These are phyloP conservation scores for Eriocheir sinensis DNA, from an alignment of 1,140 invertebrate species.

Conservation along the genomic window DNA sequence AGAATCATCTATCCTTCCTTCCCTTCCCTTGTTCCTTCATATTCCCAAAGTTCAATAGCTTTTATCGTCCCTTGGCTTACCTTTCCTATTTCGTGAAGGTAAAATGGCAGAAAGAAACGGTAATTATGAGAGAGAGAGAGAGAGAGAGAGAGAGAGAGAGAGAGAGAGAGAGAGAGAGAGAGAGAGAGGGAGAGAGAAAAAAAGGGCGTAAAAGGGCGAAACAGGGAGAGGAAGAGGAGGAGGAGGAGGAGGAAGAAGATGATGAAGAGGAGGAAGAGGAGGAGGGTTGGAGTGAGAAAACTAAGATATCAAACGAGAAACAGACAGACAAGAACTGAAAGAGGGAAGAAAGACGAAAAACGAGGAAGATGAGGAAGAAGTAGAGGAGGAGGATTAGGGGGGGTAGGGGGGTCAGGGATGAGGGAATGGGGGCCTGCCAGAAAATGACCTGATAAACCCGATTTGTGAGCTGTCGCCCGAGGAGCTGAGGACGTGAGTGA, in stretches of 20 bases:
- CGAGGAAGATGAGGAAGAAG: conserved; percentile 18
- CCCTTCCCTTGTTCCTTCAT: neutral
- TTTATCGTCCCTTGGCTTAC: conserved; percentile 10
- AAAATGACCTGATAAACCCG: conserved; percentile 62
- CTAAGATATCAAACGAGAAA: neutral
- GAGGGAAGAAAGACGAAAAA: neutral
- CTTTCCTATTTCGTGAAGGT: conserved; percentile 23
- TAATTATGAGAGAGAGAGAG: conserved; percentile 3
- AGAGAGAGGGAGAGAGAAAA: neutral
- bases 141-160: conserved; percentile 1
- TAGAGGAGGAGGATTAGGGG: neutral
- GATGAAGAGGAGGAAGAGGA: neutral
- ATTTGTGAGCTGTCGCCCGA: conserved; percentile 31
- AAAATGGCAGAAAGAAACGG: neutral
- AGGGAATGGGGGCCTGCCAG: neutral
- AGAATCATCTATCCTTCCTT: neutral
- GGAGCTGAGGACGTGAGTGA: conserved; percentile 10
- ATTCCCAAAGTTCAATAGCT: neutral
- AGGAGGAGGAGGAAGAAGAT: neutral
- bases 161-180: conserved; percentile 24
- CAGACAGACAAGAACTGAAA: conserved; percentile 5
- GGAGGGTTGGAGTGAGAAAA: neutral
- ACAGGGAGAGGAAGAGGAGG: neutral
- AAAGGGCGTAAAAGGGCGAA: neutral
- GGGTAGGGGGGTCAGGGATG: neutral